A percentile compares a stretch with the other conserved stretches of the same genome.
phyloP scores from a whole-genome alignment of 2,113 vertebrate species.

The Amazona vittata region DNA sequence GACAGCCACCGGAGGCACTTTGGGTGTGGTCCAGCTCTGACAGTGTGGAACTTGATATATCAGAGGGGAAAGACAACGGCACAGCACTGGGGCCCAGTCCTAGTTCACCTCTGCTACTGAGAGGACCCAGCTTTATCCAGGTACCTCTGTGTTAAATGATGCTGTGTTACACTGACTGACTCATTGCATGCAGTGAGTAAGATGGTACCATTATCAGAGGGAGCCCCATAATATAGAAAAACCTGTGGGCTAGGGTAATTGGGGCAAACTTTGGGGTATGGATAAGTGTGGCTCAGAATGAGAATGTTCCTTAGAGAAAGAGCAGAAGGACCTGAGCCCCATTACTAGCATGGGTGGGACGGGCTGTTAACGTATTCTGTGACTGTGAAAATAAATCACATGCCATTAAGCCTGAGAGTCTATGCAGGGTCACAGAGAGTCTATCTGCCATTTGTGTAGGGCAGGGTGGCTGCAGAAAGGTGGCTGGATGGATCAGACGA shows the following conservation, averaged over 20 bases:
- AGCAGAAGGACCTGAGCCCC: neutral
- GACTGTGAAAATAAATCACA: neutral
- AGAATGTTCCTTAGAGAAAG: neutral
- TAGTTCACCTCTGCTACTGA: neutral
- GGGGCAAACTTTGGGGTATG: neutral
- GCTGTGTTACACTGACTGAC: neutral
- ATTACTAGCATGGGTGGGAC: neutral
- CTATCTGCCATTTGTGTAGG: neutral
- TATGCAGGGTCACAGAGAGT: neutral
- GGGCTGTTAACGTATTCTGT: neutral
- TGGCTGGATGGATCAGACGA: accelerated
- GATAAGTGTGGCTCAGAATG: neutral
- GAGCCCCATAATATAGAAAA: neutral
- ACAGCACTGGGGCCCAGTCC: neutral
- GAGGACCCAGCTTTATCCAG: neutral
- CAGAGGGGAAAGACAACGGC: neutral
- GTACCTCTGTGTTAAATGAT: neutral
- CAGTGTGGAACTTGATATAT: neutral
- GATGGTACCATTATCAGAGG: neutral
- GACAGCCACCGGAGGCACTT: neutral
- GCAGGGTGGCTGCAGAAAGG: neutral
- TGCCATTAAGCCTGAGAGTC: accelerated
- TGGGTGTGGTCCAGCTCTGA: neutral
- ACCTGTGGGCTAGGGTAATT: neutral
- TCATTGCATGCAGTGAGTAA: neutral